phyloP scores from a whole-genome alignment of 2,888 invertebrate species.

The Sarcophaga variegata region DNA sequence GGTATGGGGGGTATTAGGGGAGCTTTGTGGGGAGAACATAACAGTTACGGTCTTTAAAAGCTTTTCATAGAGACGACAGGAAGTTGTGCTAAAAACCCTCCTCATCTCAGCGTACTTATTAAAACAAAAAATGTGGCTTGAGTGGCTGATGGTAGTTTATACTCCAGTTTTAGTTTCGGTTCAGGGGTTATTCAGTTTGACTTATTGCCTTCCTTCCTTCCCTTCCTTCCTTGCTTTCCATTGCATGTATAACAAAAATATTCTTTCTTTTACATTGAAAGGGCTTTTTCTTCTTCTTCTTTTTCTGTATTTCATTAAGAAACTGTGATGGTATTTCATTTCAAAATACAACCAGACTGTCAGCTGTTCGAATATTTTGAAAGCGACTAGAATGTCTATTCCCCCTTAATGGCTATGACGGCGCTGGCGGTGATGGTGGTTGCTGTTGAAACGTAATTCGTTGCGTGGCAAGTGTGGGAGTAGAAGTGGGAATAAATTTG shows the following conservation, averaged over 20 bases:
- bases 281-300: not conserved
- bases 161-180: no score
- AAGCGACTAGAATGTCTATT: not conserved
- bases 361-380: not conserved
- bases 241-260: not conserved
- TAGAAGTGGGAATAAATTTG: slow-evolving; percentile 51
- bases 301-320: not conserved
- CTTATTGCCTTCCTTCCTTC: not conserved
- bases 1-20: not conserved
- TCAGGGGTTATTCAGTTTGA: not conserved
- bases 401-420: not conserved
- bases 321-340: not conserved
- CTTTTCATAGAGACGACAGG: not conserved
- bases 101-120: not conserved
- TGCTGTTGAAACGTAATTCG: not conserved
- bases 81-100: not conserved
- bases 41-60: not conserved
- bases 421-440: not conserved
- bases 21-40: not conserved
- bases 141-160: not conserved
- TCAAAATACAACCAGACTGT: not conserved
- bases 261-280: not conserved
- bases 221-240: not conserved
- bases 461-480: slow-evolving; percentile 18
- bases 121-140: not conserved